Percentiles rank a stretch among this genome's conserved stretches.
These are phyloP conservation scores for Ophion obscuratus DNA, from an alignment of 2,888 invertebrate genomes.

Conservation along the genomic window DNA sequence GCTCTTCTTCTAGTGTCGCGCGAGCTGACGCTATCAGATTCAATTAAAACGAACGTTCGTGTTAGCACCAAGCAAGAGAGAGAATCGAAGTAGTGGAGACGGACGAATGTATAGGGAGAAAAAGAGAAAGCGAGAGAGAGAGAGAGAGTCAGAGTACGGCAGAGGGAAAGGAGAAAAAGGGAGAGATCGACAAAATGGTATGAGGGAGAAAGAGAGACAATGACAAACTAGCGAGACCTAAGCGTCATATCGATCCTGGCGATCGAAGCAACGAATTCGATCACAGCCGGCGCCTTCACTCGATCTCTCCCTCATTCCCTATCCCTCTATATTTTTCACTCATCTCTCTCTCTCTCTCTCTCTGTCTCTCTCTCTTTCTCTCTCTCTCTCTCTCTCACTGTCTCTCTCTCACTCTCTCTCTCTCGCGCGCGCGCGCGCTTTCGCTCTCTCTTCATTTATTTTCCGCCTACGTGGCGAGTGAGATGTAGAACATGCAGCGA, in stretches of 20 bases:
- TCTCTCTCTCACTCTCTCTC: neutral
- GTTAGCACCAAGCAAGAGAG: slow-evolving; percentile 35
- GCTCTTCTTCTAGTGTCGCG: slow-evolving; percentile 65
- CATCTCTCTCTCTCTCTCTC: neutral
- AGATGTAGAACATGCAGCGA: too few species aligned
- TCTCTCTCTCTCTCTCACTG: too few species aligned
- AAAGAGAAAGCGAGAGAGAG: slow-evolving; percentile 46
- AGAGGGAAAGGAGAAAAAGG: neutral
- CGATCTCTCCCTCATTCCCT: slow-evolving; percentile 31
- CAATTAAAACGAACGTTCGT: slow-evolving; percentile 71
- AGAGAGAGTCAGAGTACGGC: slow-evolving; percentile 15
- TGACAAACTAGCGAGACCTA: slow-evolving; percentile 41
- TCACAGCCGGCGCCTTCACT: slow-evolving; percentile 54
- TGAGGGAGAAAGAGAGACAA: slow-evolving; percentile 45
- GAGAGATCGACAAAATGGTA: too few species aligned
- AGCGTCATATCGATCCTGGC: slow-evolving; percentile 63
- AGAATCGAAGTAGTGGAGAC: slow-evolving; percentile 31
- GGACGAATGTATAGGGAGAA: slow-evolving; percentile 3
- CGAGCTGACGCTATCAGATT: slow-evolving; percentile 68
- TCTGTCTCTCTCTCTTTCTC: too few species aligned
- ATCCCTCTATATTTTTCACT: neutral
- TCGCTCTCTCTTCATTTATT: too few species aligned
- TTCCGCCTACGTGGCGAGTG: too few species aligned
- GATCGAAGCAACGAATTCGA: slow-evolving; percentile 68
- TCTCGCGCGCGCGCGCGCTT: too few species aligned